Evolutionary conservation across 2,113 vertebrate species (phyloP), one percentile per base, ranked within the genome.

Genomic region (Calonectris borealis): DNA sequence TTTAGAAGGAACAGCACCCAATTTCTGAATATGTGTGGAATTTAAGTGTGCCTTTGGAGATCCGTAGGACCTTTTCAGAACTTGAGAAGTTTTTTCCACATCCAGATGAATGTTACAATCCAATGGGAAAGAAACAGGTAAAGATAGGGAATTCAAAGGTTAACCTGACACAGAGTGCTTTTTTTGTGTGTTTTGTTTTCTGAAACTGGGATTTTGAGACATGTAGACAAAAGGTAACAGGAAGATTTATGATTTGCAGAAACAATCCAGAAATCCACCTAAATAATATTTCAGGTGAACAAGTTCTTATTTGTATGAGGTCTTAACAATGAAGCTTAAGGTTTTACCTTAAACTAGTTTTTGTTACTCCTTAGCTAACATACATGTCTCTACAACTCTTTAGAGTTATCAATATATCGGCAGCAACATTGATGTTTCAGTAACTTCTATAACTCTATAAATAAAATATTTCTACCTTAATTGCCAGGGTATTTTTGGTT

Each of bases 201-300:
- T 78, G 44, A 86, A 79, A 71, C 16, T 18, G 3, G 4, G 2
- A 15, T 66, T 91, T 76, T 75, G 42, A 62, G 42, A 70, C 4
- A 71, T 36, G 9, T 2, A 48, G 34, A 36, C 18, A 66, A 76
- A 71, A 68, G 1, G 8, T 83, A 51, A 38, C 6, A 52, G 13
- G 4, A 85, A 78, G 12, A 32, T 2, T n/a, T 82, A 44, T 1
- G 0, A 20, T 83, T 62, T 83, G 21, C 66, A 80, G 38, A 36
- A 25, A 13, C 13, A 36, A 20, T 32, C 19, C 34, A 71, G 52
- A 80, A 58, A 75, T 62, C 8, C 6, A 72, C 8, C 6, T 66
- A 49, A 66, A 57, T 38, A 52, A 5, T 4, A 3, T 10, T 75
- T 51, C 42, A 0, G 0, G 14, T 75, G 16, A 65, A 34, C 2